Evolutionary conservation across 2,797 vertebrate species (phyloP).

Genomic region (Spea hammondii): DNA sequence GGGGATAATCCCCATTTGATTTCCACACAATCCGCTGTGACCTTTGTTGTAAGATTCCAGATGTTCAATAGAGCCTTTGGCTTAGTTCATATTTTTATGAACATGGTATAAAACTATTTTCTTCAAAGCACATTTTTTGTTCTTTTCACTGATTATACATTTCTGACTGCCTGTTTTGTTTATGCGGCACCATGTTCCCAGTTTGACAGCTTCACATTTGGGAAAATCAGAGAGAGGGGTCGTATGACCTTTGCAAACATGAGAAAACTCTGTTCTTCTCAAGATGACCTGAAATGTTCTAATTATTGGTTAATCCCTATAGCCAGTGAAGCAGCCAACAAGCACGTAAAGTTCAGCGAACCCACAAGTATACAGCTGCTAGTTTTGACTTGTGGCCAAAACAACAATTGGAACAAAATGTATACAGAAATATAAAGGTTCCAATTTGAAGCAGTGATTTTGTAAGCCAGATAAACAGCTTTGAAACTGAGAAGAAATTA

Average conservation of each 20-base stretch:
- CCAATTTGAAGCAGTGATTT: conserved; percentile 71
- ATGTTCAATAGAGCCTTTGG: no score
- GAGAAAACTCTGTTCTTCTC: conserved; percentile 71
- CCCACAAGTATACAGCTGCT: conserved; percentile 90
- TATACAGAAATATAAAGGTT: conserved; percentile 73
- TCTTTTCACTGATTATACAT: conserved; percentile 11
- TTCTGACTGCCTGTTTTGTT: conserved; percentile 50
- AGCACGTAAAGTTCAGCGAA: conserved; percentile 84
- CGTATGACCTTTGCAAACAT: conserved; percentile 66
- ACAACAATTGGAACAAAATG: conserved; percentile 78
- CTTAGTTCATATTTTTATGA: no score
- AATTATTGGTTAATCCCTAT: conserved; percentile 88
- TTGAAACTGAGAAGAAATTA: conserved; percentile 65
- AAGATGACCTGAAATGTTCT: conserved; percentile 86
- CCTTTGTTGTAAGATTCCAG: no score
- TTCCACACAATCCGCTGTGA: no score
- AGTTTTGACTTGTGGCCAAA: conserved; percentile 92
- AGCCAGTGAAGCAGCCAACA: conserved; percentile 75
- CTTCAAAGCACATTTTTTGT: conserved; percentile 4
- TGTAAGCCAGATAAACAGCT: conserved; percentile 67
- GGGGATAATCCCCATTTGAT: no score
- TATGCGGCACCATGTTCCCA: conserved; percentile 42
- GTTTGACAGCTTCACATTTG: conserved; percentile 59
- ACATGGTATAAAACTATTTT: neutral
- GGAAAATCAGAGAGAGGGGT: conserved; percentile 64